These are phyloP conservation scores for Coptodon bakossiorum DNA, from an alignment of 2,113 vertebrate species.

Conservation along the genomic window DNA sequence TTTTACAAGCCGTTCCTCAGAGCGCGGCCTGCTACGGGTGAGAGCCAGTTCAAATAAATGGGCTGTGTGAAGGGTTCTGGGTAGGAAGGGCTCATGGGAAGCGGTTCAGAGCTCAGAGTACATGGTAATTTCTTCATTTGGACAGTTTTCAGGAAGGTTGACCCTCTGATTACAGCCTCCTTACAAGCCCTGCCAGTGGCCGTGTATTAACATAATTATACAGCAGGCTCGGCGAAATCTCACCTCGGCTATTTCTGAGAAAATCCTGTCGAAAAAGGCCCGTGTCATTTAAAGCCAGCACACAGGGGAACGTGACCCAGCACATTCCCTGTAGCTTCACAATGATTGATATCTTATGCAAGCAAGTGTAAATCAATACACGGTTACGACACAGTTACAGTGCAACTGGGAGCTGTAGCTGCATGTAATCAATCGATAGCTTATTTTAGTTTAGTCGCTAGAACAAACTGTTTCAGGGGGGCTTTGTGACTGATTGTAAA, in stretches of 20 bases:
- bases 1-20: conserved; percentile 45
- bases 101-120: conserved; percentile 25
- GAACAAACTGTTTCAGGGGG: not conserved
- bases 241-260: not conserved
- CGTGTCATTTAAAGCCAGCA: not conserved
- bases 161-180: conserved; percentile 47
- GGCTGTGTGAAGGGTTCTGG: conserved; percentile 57
- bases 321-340: not conserved
- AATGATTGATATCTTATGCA: not conserved
- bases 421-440: conserved; percentile 8
- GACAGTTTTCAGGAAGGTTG: conserved; percentile 35
- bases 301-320: not conserved
- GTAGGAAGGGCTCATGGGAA: conserved; percentile 49
- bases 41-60: conserved; percentile 67
- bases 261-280: not conserved
- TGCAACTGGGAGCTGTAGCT: not conserved
- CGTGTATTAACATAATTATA: conserved; percentile 44
- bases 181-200: conserved; percentile 1
- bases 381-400: not conserved
- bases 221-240: not conserved
- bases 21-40: conserved; percentile 51
- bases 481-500: not conserved
- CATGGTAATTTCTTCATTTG: conserved; percentile 56
- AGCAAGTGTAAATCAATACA: conserved; percentile 1
- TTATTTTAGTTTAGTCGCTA: not conserved